Conservation (phyloP, 2,113 vertebrate genomes). For the Pipa parva region DNA sequence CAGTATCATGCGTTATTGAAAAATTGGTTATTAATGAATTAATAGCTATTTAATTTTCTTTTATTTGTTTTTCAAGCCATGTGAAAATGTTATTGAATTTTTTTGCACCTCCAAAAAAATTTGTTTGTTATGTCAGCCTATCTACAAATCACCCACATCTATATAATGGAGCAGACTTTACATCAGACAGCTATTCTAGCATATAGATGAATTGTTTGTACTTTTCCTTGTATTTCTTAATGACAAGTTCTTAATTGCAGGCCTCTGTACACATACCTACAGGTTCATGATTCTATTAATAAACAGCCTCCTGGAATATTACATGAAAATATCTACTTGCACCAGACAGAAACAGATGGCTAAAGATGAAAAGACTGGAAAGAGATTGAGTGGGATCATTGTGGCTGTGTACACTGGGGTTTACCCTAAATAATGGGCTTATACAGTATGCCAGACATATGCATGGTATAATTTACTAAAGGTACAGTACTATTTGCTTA, state of each 20-base stretch:
- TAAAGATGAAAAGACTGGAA: conserved; percentile 27
- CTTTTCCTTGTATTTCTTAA: conserved; percentile 2
- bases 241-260: background rate
- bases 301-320: conserved; percentile 27
- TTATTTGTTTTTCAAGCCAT: too few relatives aligned
- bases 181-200: background rate
- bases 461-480: background rate
- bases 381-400: conserved; percentile 42
- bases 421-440: conserved; percentile 32
- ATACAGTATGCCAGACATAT: conserved; percentile 2
- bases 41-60: too few relatives aligned
- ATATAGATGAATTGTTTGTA: background rate
- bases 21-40: too few relatives aligned
- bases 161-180: too few relatives aligned
- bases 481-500: background rate
- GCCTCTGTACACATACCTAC: conserved; percentile 6
- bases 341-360: conserved; percentile 35
- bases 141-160: too few relatives aligned
- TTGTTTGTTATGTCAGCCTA: too few relatives aligned
- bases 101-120: too few relatives aligned
- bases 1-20: too few relatives aligned
- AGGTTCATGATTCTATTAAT: conserved; percentile 31
- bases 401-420: conserved; percentile 33
- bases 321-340: conserved; percentile 23
- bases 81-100: too few relatives aligned